Conservation (phyloP, 2,113 vertebrate genomes). For the Butastur rufipennis region DNA sequence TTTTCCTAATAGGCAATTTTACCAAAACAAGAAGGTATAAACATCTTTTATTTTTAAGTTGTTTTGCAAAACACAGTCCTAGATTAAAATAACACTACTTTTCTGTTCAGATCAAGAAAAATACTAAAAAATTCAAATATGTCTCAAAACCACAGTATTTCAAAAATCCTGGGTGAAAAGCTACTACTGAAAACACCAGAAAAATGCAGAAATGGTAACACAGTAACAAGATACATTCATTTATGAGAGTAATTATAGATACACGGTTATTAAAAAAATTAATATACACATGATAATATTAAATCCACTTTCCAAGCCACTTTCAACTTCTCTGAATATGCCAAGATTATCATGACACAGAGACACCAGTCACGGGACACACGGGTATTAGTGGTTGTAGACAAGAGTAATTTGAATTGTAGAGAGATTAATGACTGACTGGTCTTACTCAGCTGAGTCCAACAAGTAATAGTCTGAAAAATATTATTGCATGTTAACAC, state of each 20-base stretch:
- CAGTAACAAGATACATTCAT: background rate
- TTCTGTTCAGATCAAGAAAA: background rate
- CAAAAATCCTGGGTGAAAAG: background rate
- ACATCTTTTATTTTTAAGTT: background rate
- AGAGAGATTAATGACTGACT: background rate
- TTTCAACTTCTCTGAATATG: background rate
- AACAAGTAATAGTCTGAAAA: background rate
- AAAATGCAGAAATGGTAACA: background rate
- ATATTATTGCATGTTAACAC: background rate
- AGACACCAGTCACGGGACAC: background rate
- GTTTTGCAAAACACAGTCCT: background rate
- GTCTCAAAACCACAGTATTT: background rate
- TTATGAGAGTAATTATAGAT: background rate
- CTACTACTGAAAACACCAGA: background rate
- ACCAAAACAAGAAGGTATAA: background rate
- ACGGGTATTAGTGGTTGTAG: background rate
- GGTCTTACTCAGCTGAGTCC: background rate
- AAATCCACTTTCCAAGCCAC: background rate
- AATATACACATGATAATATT: background rate
- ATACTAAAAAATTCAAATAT: background rate
- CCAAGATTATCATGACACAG: background rate
- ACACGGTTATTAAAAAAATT: fast-evolving
- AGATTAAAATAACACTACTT: background rate
- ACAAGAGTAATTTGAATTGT: background rate
- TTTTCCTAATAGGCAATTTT: background rate